Evolutionary conservation across 2,113 vertebrate genomes (phyloP).

Genomic region (Acrocephalus kingi): DNA sequence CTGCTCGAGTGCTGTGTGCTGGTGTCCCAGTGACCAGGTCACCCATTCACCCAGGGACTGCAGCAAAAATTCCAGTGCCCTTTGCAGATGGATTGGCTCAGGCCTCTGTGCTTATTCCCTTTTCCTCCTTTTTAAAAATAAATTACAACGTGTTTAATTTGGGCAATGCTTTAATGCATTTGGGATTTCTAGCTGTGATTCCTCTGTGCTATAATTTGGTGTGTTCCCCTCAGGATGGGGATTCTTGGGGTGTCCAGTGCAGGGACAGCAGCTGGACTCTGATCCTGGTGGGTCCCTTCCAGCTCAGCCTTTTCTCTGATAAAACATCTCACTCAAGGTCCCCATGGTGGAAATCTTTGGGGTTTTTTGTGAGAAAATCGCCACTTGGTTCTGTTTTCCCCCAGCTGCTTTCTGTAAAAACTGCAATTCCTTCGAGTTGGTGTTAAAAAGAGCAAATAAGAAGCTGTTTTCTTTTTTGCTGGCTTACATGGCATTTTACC

Average conservation of each 20-base stretch:
- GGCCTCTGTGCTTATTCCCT: not conserved
- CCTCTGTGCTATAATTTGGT: not conserved
- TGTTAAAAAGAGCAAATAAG: not conserved
- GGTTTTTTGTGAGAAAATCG: not conserved
- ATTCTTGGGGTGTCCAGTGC: not conserved
- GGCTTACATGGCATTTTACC: not conserved
- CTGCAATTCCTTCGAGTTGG: not conserved
- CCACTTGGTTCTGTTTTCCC: not conserved
- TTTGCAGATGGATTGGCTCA: not conserved
- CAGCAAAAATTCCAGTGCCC: not conserved
- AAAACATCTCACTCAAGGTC: not conserved
- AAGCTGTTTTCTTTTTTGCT: constrained; percentile 1
- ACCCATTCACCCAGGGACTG: not conserved
- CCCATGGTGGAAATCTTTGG: not conserved
- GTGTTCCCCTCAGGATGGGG: not conserved
- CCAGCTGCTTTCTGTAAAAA: not conserved
- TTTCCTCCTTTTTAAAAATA: not conserved
- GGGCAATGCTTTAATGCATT: not conserved
- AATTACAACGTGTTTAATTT: not conserved
- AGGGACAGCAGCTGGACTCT: not conserved
- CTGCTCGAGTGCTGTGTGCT: rapidly evolving
- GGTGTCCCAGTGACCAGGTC: not conserved
- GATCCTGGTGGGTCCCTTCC: not conserved
- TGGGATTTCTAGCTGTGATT: not conserved
- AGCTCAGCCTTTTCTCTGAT: not conserved